Conservation (phyloP, 53 echinoderm and acorn worm genomes). For the Paelopatides confundens region DNA sequence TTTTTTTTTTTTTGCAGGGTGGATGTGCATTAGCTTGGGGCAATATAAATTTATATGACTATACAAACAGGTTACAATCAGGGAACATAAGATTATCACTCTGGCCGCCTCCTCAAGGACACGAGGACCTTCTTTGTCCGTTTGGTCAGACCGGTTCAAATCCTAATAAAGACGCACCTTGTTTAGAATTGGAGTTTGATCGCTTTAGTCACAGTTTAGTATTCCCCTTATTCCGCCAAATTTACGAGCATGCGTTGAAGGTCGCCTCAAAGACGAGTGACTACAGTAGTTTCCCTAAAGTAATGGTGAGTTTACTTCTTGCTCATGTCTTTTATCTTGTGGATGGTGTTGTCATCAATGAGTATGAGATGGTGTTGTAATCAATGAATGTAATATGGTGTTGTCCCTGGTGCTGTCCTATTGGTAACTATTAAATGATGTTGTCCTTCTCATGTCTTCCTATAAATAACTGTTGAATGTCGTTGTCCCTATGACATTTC, state of each 20-base stretch:
- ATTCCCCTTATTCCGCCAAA: conserved; percentile 85
- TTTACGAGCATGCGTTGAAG: conserved; percentile 75
- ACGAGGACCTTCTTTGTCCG: conserved; percentile 89
- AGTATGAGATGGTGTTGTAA: not conserved
- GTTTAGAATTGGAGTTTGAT: conserved; percentile 93
- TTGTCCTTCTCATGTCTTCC: not conserved
- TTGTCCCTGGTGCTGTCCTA: not conserved
- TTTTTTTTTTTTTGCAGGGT: conserved; percentile 37
- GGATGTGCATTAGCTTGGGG: conserved; percentile 94
- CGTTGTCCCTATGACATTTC: too few relatives aligned
- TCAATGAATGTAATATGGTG: not conserved
- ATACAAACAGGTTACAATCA: conserved; percentile 92
- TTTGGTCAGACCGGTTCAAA: conserved; percentile 96
- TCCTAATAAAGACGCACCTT: conserved; percentile 95
- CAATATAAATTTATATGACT: conserved; percentile 96
- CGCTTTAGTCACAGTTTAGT: conserved; percentile 83
- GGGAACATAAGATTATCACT: conserved; percentile 96
- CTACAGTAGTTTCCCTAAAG: conserved; percentile 38
- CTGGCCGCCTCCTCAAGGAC: conserved; percentile 96
- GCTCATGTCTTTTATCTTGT: not conserved
- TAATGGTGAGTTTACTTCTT: conserved; percentile 7
- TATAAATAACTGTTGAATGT: too few relatives aligned
- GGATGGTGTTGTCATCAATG: too few relatives aligned
- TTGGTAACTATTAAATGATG: not conserved
- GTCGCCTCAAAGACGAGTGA: conserved; percentile 54